Conservation (phyloP, 2,113 vertebrate species). For the Menura novaehollandiae region DNA sequence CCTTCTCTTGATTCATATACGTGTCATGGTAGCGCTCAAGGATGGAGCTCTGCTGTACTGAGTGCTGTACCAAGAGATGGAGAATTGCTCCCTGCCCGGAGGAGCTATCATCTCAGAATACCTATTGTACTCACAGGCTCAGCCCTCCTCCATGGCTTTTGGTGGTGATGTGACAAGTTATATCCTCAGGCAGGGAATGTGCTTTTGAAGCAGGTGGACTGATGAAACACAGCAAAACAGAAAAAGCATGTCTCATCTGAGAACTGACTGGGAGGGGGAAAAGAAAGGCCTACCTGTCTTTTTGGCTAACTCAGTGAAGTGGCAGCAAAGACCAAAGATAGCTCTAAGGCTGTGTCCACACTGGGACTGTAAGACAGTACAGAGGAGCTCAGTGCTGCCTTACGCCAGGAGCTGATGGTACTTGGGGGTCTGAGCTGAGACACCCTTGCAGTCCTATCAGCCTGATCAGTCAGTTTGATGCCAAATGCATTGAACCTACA, state of each 20-base stretch:
- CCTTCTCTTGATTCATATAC: background rate
- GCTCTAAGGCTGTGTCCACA: background rate
- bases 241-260: background rate
- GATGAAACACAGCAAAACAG: background rate
- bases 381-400: background rate
- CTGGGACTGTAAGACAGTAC: background rate
- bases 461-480: background rate
- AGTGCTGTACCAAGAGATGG: background rate
- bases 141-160: background rate
- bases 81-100: background rate
- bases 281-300: background rate
- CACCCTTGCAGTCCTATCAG: background rate
- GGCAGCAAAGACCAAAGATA: background rate
- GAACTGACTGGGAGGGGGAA: background rate
- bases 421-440: background rate
- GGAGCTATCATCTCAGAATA: background rate
- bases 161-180: background rate
- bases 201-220: background rate
- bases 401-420: background rate
- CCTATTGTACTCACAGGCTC: background rate
- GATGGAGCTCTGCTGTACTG: background rate
- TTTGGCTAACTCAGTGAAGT: background rate
- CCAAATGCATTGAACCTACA: background rate
- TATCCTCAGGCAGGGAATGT: background rate
- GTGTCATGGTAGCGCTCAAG: rapidly evolving